These are phyloP conservation scores for Camponotus fellah DNA, from an alignment of 2,888 invertebrate genomes.

Conservation along the genomic window DNA sequence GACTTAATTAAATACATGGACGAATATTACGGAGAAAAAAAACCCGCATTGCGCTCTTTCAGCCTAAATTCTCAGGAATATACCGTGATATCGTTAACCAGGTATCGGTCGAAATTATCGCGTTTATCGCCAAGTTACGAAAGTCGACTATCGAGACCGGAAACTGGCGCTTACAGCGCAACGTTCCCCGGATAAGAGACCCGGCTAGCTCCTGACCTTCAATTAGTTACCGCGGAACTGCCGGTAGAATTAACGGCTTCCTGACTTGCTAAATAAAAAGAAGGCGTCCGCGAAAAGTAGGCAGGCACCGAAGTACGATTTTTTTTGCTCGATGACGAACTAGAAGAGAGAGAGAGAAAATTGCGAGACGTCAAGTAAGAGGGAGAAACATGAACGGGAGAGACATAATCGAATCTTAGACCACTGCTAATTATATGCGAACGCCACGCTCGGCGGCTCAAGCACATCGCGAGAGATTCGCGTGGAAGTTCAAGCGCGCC, in stretches of 20 bases:
- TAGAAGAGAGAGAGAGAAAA: conserved; percentile 21
- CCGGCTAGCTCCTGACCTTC: conserved; percentile 80
- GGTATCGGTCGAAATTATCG: conserved; percentile 58
- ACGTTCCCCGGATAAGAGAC: conserved; percentile 75
- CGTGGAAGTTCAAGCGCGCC: conserved; percentile 75
- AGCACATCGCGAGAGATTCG: conserved; percentile 74
- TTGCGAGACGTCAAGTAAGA: not conserved
- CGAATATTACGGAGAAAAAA: not conserved
- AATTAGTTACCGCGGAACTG: conserved; percentile 83
- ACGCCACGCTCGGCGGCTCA: conserved; percentile 75
- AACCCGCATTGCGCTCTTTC: not conserved
- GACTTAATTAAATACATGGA: conserved; percentile 28
- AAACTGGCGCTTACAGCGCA: conserved; percentile 79
- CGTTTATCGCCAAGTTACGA: conserved; percentile 73
- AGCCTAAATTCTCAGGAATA: conserved; percentile 18
- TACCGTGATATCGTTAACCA: conserved; percentile 17
- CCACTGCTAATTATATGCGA: conserved; percentile 77
- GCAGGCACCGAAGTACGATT: conserved; percentile 26
- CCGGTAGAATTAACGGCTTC: conserved; percentile 83
- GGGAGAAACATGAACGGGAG: conserved; percentile 28
- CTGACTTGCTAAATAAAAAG: conserved; percentile 83
- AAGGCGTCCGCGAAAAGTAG: conserved; percentile 65
- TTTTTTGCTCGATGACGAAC: conserved; percentile 36
- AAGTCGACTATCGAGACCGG: conserved; percentile 77
- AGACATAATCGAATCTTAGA: conserved; percentile 74